Conservation (phyloP, 2,113 vertebrate species). For the Cavia porcellus region DNA sequence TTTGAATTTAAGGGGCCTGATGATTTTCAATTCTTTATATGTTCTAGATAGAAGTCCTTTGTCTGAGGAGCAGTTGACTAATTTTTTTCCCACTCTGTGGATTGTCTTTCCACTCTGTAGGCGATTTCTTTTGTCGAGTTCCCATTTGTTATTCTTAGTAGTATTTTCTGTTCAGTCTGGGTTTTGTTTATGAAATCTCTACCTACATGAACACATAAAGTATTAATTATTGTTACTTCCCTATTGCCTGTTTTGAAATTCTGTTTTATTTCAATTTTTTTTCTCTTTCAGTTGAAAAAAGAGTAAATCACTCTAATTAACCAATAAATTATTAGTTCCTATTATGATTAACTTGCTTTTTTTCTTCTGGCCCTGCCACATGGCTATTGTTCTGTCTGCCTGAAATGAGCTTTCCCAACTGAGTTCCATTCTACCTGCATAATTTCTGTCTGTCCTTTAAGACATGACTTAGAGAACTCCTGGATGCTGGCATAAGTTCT, state of each 20-base stretch:
- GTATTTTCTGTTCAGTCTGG: neutral
- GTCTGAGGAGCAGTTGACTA: neutral
- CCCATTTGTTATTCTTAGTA: neutral
- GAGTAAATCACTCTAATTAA: neutral
- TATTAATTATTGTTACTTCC: neutral
- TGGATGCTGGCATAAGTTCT: neutral
- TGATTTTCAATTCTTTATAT: neutral
- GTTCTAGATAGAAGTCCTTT: neutral
- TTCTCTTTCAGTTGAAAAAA: neutral
- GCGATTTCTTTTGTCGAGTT: neutral
- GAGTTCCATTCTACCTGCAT: neutral
- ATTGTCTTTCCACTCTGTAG: neutral
- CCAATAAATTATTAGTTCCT: neutral
- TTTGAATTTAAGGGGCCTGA: neutral
- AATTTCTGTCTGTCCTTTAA: neutral
- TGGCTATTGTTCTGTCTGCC: neutral
- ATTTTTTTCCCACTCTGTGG: neutral
- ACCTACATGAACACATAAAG: neutral
- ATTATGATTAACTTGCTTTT: neutral
- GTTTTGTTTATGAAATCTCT: neutral
- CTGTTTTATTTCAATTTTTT: neutral
- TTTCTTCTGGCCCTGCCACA: neutral
- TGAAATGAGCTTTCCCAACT: neutral
- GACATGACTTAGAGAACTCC: neutral
- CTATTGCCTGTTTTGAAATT: neutral